Conservation (phyloP, 2,888 invertebrate genomes). For the Eustalomyia histrio region DNA sequence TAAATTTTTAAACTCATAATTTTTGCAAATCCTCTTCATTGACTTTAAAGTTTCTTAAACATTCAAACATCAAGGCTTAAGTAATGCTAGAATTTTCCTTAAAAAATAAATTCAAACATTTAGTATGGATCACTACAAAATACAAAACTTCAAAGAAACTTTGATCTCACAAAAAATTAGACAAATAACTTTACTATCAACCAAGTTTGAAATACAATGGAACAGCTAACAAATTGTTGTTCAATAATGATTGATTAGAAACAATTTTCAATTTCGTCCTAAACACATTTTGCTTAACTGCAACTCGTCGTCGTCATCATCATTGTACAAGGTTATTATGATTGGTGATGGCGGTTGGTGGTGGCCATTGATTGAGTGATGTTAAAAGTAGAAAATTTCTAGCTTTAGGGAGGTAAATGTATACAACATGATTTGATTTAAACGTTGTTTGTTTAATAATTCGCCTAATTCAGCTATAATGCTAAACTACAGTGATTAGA, state of each 20-base stretch:
- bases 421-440: conserved; percentile 58
- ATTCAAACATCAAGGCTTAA: conserved; percentile 18
- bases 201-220: conserved; percentile 58
- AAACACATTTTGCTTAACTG: conserved; percentile 50
- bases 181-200: conserved; percentile 57
- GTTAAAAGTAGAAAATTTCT: conserved; percentile 61
- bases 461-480: not conserved
- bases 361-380: conserved; percentile 62
- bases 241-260: conserved; percentile 74
- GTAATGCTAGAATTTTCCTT: conserved; percentile 56
- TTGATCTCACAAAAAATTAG: conserved; percentile 23
- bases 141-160: conserved; percentile 8
- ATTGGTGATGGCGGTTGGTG: conserved; percentile 13
- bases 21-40: too few species aligned
- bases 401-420: conserved; percentile 63
- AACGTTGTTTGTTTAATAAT: conserved; percentile 63
- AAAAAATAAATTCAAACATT: conserved; percentile 38
- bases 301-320: not conserved
- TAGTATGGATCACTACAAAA: conserved; percentile 48
- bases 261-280: conserved; percentile 67
- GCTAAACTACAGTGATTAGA: not conserved
- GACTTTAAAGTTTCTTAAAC: too few species aligned
- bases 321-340: conserved; percentile 25
- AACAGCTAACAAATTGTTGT: conserved; percentile 73
- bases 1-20: too few species aligned